These are phyloP conservation scores for Heteronetta atricapilla DNA, from an alignment of 2,113 vertebrate genomes.

Conservation along the genomic window DNA sequence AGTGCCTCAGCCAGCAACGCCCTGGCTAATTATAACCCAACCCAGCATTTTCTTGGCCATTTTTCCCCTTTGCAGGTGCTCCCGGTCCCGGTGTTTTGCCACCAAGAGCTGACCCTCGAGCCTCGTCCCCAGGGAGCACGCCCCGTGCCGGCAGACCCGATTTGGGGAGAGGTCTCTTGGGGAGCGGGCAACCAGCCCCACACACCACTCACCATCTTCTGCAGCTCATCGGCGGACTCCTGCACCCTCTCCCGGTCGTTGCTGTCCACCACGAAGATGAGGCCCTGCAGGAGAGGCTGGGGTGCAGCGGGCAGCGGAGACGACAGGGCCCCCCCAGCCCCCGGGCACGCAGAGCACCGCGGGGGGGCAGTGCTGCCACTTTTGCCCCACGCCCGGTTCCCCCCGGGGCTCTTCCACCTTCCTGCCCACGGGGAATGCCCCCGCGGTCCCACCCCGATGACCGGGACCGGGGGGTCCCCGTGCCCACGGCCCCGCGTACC, in stretches of 20 bases:
- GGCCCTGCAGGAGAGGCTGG: slow-evolving; percentile 76
- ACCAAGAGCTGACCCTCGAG: neutral
- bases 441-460: neutral
- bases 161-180: neutral
- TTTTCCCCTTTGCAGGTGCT: neutral
- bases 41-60: accelerated
- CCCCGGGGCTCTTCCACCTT: no score
- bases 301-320: neutral
- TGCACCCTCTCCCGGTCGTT: slow-evolving; percentile 90
- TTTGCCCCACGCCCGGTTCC: neutral
- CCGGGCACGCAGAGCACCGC: neutral
- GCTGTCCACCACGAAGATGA: slow-evolving; percentile 96
- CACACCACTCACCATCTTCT: slow-evolving; percentile 86
- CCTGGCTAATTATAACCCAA: neutral
- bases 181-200: neutral
- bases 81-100: neutral
- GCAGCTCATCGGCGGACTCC: slow-evolving; percentile 89
- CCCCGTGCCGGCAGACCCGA: neutral
- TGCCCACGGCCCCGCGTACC: slow-evolving; percentile 60
- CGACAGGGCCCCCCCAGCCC: neutral
- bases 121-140: neutral
- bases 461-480: neutral
- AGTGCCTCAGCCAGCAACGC: neutral
- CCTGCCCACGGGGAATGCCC: neutral
- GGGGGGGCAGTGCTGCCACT: neutral